phyloP scores from a whole-genome alignment of 2,113 vertebrate species.

The Calidris pugnax region DNA sequence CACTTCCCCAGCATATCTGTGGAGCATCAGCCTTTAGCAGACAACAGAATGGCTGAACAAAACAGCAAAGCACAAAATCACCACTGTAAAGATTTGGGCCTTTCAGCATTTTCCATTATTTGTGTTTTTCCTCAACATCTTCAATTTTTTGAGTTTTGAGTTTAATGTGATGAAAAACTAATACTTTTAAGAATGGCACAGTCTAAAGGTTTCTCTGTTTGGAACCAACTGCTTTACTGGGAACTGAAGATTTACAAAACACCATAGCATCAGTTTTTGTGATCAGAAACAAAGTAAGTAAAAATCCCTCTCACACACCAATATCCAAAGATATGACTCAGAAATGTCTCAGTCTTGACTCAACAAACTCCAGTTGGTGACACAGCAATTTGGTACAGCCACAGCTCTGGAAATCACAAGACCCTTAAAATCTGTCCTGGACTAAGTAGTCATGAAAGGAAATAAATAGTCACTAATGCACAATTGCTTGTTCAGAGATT shows the following conservation, averaged over 20 bases:
- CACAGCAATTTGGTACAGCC: neutral
- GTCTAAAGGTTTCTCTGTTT: neutral
- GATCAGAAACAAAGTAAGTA: neutral
- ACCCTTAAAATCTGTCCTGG: neutral
- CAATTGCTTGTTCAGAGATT: neutral
- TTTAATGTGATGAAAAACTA: neutral
- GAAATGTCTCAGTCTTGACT: neutral
- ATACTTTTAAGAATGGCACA: neutral
- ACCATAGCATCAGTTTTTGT: neutral
- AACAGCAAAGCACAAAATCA: neutral
- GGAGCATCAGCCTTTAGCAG: neutral
- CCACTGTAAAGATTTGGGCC: neutral
- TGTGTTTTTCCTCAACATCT: neutral
- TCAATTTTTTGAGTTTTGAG: neutral
- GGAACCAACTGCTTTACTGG: neutral
- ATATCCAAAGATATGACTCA: neutral
- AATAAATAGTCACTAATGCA: neutral
- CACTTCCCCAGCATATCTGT: neutral
- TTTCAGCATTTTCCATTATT: neutral
- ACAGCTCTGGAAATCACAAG: neutral
- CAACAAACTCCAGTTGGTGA: neutral
- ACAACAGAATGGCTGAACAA: neutral
- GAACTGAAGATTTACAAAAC: neutral
- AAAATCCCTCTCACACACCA: neutral
- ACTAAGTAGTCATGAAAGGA: neutral